Evolutionary conservation across 2,113 vertebrate genomes (phyloP).

Genomic region (Nymphicus hollandicus): DNA sequence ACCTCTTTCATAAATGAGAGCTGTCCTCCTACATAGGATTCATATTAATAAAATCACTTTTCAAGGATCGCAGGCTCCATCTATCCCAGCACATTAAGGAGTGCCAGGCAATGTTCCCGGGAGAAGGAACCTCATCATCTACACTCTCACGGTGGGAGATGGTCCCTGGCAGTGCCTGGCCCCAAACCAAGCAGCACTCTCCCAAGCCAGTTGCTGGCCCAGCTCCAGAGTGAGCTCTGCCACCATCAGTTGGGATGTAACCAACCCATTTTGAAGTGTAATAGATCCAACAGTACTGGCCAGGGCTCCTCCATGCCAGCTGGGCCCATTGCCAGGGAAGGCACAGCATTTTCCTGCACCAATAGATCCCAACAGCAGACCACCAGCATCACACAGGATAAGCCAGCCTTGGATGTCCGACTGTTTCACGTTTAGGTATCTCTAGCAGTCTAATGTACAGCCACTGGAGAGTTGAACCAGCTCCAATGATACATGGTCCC

Average conservation of each 20-base stretch:
- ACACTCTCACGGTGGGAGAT: fast-evolving
- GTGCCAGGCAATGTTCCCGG: background rate
- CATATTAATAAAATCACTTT: conserved; percentile 41
- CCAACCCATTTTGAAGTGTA: background rate
- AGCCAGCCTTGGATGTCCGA: background rate
- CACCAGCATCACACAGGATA: background rate
- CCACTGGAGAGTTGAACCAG: background rate
- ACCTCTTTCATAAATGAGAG: conserved; percentile 56
- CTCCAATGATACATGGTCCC: fast-evolving
- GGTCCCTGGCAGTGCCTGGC: background rate
- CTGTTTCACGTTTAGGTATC: background rate
- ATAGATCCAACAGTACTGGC: background rate
- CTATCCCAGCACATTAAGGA: background rate
- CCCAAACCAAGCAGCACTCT: background rate
- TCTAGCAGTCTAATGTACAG: background rate
- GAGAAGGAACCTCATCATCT: background rate
- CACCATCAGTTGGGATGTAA: background rate
- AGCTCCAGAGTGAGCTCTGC: background rate
- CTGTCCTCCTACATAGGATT: conserved; percentile 55
- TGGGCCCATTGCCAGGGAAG: background rate
- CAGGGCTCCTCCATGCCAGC: background rate
- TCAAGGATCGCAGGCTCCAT: background rate
- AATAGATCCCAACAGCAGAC: background rate
- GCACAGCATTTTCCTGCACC: background rate
- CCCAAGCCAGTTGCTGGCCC: background rate